Evolutionary conservation across 1,140 invertebrate species (phyloP).

Genomic region (Parapsyche elsis): DNA sequence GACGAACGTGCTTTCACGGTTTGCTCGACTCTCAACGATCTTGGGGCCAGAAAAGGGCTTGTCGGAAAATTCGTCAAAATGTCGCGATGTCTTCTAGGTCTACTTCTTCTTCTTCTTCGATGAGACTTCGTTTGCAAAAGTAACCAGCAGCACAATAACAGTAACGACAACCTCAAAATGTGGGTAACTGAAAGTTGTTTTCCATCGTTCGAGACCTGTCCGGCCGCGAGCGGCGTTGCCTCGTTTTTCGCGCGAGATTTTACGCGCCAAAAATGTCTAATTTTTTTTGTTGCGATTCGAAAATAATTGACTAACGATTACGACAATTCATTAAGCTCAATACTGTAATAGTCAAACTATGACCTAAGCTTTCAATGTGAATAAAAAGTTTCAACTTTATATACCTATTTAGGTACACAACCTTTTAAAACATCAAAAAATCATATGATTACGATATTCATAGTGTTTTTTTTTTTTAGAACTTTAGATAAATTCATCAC

Average conservation of each 20-base stretch:
- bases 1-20: neutral
- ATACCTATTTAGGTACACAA: too few relatives aligned
- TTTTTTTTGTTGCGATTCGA: neutral
- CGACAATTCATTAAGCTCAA: neutral
- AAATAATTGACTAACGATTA: neutral
- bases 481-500: too few relatives aligned
- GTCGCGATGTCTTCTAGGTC: too few relatives aligned
- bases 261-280: conserved; percentile 19
- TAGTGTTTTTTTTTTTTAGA: too few relatives aligned
- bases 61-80: too few relatives aligned
- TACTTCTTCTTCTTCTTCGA: neutral
- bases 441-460: too few relatives aligned
- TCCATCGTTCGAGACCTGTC: conserved; percentile 34
- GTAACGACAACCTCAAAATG: conserved; percentile 24
- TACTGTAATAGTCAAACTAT: neutral
- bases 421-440: too few relatives aligned
- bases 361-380: neutral
- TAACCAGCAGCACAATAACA: neutral
- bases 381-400: neutral
- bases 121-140: neutral
- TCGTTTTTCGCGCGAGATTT: conserved; percentile 22
- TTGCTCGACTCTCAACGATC: too few relatives aligned
- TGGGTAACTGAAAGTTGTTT: conserved; percentile 48
- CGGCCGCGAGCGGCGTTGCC: conserved; percentile 1
- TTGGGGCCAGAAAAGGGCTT: too few relatives aligned